Conservation (phyloP, 2,888 invertebrate genomes). For the Thymelicus sylvestris region DNA sequence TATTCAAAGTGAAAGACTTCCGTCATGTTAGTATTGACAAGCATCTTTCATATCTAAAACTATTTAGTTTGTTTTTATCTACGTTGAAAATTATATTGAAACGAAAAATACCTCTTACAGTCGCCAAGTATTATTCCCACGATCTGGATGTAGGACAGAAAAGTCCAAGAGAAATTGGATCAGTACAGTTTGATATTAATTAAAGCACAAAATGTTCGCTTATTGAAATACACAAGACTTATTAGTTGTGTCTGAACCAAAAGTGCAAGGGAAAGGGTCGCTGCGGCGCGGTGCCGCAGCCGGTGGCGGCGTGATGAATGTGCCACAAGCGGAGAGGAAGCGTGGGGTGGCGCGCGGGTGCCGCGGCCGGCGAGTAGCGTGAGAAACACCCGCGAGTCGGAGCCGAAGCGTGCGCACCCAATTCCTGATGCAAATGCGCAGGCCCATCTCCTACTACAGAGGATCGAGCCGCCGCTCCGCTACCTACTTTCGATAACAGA, state of each 20-base stretch:
- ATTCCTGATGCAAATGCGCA: slow-evolving; percentile 79
- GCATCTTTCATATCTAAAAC: not conserved
- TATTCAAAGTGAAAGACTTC: slow-evolving; percentile 38
- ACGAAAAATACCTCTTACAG: too few relatives aligned
- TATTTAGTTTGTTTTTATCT: not conserved
- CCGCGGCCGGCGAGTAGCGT: slow-evolving; percentile 35
- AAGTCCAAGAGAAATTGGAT: slow-evolving; percentile 8
- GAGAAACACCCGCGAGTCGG: slow-evolving; percentile 56
- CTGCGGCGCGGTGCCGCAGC: too few relatives aligned
- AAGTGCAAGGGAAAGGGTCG: slow-evolving; percentile 28
- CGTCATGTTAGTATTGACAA: slow-evolving; percentile 2
- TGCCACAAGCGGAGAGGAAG: slow-evolving; percentile 31
- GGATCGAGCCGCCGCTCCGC: slow-evolving; percentile 54
- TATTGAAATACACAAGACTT: slow-evolving; percentile 40
- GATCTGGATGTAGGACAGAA: not conserved
- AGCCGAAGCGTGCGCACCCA: slow-evolving; percentile 78
- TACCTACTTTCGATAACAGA: slow-evolving; percentile 68
- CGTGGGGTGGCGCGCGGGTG: slow-evolving; percentile 46
- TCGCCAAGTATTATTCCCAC: not conserved
- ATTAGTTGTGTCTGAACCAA: slow-evolving; percentile 37
- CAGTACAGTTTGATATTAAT: slow-evolving; percentile 1
- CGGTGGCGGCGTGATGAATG: slow-evolving; percentile 18
- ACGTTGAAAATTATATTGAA: not conserved
- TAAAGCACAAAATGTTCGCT: slow-evolving; percentile 35
- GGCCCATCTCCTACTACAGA: slow-evolving; percentile 59